Evolutionary conservation across 2,797 vertebrate species (phyloP).

Genomic region (Spinibarbus caldwelli): DNA sequence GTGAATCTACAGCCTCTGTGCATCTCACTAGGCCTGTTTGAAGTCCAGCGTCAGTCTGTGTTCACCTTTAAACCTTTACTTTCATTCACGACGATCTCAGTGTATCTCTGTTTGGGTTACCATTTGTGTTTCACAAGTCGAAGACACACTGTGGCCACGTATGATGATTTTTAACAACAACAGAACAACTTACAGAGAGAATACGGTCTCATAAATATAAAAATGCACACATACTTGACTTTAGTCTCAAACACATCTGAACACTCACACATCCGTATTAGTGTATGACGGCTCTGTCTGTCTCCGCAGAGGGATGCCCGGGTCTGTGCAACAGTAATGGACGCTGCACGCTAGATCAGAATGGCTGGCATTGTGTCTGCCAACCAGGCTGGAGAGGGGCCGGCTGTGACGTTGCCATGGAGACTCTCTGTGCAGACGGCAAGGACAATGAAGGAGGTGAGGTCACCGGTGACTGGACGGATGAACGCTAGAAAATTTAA

Average conservation of each 20-base stretch:
- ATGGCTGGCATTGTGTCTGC: slow-evolving; percentile 98
- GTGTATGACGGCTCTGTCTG: slow-evolving; percentile 49
- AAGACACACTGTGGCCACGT: slow-evolving; percentile 13
- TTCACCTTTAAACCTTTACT: slow-evolving; percentile 67
- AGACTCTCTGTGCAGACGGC: slow-evolving; percentile 93
- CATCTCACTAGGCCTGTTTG: slow-evolving; percentile 89
- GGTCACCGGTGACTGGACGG: slow-evolving; percentile 51
- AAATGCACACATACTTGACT: slow-evolving; percentile 1
- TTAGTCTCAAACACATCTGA: neutral
- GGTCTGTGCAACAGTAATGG: slow-evolving; percentile 99
- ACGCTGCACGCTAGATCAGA: slow-evolving; percentile 94
- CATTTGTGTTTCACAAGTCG: slow-evolving; percentile 45
- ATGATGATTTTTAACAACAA: neutral
- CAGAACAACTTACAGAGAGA: neutral
- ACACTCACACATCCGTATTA: slow-evolving; percentile 1
- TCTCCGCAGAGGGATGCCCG: slow-evolving; percentile 90
- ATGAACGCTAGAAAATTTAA: slow-evolving; percentile 21
- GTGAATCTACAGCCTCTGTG: slow-evolving; percentile 97
- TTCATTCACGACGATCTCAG: slow-evolving; percentile 59
- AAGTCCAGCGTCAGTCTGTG: slow-evolving; percentile 85
- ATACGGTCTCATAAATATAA: neutral
- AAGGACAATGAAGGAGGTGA: slow-evolving; percentile 99
- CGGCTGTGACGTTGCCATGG: slow-evolving; percentile 97
- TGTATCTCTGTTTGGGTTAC: slow-evolving; percentile 59
- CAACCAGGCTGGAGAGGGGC: slow-evolving; percentile 96